Base-by-base conservation (phyloP, 2,888 invertebrate genomes). In the Leptogaster cylindrica region DNA sequence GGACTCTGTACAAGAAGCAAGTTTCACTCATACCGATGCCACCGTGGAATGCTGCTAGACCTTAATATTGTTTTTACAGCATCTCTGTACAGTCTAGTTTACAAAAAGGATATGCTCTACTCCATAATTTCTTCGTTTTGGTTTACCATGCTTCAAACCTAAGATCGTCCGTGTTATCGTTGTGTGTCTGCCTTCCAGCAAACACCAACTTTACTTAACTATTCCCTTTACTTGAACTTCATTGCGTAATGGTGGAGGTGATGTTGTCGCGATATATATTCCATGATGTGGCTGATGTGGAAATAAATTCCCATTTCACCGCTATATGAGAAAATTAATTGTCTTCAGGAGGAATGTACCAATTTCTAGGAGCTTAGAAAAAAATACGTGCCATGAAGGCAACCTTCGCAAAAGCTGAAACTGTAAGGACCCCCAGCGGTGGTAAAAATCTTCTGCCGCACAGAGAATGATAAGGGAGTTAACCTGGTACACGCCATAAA, bases 1-100 rank as follows among this genome's bases (percentile, higher is more conserved):
- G 2, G 12, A 14, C 39, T 14, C 12, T 39, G 12, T 4, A 1
- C 39, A n/a, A n/a, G n/a, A n/a, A n/a, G n/a, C 10, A 7, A 12
- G 12, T 14, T 5, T 18, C 41, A 41, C 18, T 31, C 31, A 31
- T 8, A 31, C 31, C 31, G 7, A 1, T n/a, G 7, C 10, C 31
- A 31, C 10, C 10, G 8, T 0, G 36, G 36, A 33, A 20, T n/a
- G 36, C 20, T 55, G 36, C 33, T 36, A 55, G 33, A 36, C 55
- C 36, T 55, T 55, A 55, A 55, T 55, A 55, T 36, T 55, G 55
- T 27, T 51, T 51, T 51, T 27, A 50, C 12, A 27, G 14, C 14
- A 28, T 27, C 27, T 27, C 14, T 12, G 55, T 55, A 36, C 16
- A 55, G n/a, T n/a, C n/a, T n/a, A n/a, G n/a, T n/a, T n/a, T n/a